Evolutionary conservation across 1,140 invertebrate genomes (phyloP), one percentile per base, ranked within the genome.

Genomic region (Samia ricini): DNA sequence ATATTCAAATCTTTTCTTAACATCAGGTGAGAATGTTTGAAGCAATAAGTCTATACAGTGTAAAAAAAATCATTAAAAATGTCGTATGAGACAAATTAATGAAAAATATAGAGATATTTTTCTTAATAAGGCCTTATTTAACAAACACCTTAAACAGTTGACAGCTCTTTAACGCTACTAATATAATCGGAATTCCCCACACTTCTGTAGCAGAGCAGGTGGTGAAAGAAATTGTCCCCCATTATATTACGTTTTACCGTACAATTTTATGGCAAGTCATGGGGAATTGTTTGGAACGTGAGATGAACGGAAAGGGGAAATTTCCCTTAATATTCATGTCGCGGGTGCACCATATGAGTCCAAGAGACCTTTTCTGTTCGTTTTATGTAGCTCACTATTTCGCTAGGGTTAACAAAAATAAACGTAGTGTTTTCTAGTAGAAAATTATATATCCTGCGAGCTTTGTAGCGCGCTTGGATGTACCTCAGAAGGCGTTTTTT

Each of bases 211-310:
- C 5, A 61, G 59, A 69, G 63, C 76, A 79, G 77, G 74, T 79
- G 77, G 62, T 68, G 57, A 72, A 73, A 72, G 77, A 68, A 74
- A 74, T 72, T 74, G 77, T 71, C 71, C 56, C 61, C 72, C 70
- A 72, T 79, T 76, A 79, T 69, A 12, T 56, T 71, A 61, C 69
- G 61, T 66, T 68, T 64, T 66, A 64, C 69, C 57, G 64, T 63
- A 73, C 68, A 70, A 69, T 76, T 79, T 79, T 69, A 76, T 74
- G 73, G 72, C 72, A 63, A 68, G 66, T 76, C 63, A 76, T 76
- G 68, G 71, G 54, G 66, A 71, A 77, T 73, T 74, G 71, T 72
- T 75, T 60, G 67, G 65, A 76, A 74, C 64, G 71, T 67, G 63
- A 69, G 64, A 65, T 60, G 64, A 69, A 69, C 60, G 58, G 54